phyloP scores from a whole-genome alignment of 2,888 invertebrate species.

The Hypolimnas misippus region DNA sequence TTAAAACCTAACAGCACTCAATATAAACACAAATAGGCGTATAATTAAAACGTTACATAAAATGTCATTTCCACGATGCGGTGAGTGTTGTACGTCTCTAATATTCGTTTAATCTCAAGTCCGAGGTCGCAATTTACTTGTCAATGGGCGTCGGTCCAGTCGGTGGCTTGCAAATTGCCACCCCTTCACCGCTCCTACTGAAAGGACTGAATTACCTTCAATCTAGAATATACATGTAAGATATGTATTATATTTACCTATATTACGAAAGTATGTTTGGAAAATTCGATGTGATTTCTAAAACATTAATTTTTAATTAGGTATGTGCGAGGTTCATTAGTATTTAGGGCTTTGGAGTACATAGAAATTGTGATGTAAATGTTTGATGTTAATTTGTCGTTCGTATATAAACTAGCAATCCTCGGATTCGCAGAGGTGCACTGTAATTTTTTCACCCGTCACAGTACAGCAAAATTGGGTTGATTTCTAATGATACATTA shows the following conservation, averaged over 20 bases:
- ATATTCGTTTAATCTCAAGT: slow-evolving; percentile 40
- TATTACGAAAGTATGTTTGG: neutral
- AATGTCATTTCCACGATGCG: slow-evolving; percentile 11
- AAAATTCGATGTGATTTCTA: neutral
- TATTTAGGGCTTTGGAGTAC: no score
- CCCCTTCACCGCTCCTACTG: slow-evolving; percentile 34
- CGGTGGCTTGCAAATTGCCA: slow-evolving; percentile 61
- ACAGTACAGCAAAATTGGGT: no score
- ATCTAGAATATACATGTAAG: neutral
- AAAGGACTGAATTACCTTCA: slow-evolving; percentile 41
- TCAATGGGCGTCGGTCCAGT: slow-evolving; percentile 55
- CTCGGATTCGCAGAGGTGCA: no score
- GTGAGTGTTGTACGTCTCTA: slow-evolving; percentile 50
- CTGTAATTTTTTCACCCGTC: no score
- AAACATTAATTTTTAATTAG: no score
- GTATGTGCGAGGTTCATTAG: no score
- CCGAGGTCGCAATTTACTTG: slow-evolving; percentile 44
- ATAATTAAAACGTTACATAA: slow-evolving; percentile 31
- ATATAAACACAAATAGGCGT: slow-evolving; percentile 14
- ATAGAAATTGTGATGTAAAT: no score
- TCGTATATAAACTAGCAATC: no score
- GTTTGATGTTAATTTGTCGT: no score
- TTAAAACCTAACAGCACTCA: slow-evolving; percentile 5
- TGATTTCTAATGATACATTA: no score
- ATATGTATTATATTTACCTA: neutral